Evolutionary conservation across 2,113 vertebrate species (phyloP).

Genomic region (Camelus dromedarius): DNA sequence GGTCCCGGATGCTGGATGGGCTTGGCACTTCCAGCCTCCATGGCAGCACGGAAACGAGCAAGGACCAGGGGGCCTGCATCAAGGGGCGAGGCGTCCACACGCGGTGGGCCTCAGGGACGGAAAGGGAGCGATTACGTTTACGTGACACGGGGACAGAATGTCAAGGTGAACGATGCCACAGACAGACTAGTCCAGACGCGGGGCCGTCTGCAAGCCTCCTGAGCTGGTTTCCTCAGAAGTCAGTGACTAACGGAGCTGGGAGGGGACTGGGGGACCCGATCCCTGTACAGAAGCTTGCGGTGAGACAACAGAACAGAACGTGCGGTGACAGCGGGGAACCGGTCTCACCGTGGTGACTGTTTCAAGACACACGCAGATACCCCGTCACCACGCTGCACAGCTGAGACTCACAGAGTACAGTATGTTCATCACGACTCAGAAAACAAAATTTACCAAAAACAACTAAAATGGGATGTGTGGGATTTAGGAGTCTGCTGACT

Average conservation of each 20-base stretch:
- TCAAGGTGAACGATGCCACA: background rate
- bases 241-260: background rate
- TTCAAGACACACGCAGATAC: background rate
- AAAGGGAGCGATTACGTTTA: background rate
- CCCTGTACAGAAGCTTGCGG: background rate
- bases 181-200: background rate
- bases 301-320: background rate
- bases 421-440: too few relatives aligned
- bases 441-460: too few relatives aligned
- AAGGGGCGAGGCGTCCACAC: background rate
- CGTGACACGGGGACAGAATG: background rate
- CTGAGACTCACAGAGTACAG: background rate
- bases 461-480: background rate
- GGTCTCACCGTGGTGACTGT: background rate
- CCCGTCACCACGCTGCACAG: background rate
- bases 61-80: background rate
- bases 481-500: background rate
- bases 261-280: accelerated
- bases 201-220: background rate
- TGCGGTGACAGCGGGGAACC: background rate
- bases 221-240: background rate
- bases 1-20: too few relatives aligned
- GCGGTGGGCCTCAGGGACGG: background rate
- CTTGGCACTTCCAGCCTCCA: too few relatives aligned
- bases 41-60: background rate